Evolutionary conservation across 2,888 invertebrate species (phyloP), one percentile per base, ranked within the genome.

Genomic region (Anarsia innoxiella): DNA sequence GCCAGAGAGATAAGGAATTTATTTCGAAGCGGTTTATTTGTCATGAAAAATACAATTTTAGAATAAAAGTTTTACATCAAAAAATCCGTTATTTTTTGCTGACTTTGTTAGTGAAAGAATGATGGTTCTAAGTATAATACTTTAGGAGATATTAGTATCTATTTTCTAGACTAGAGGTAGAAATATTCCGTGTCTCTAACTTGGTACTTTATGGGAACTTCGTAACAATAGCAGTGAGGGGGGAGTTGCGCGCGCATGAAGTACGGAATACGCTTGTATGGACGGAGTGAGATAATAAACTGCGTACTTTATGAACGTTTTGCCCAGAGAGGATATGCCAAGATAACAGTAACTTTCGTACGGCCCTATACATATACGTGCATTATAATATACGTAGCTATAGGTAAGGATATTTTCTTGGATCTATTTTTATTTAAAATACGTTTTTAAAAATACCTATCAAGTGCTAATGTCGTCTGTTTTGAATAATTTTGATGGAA

Each of bases 321-420:
- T 70, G 80, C 80, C 84, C 83, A 82, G 82, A 82, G 84, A 85
- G 86, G 86, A 86, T 85, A 85, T 85, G 83, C 82, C 83, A 82
- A 86, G 85, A 85, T 86, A 86, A 86, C 85, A 85, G 86, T 85
- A 85, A 85, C 83, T 86, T 85, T 84, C 78, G 82, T 83, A 78
- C 77, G 69, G 67, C 72, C 72, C 77, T 74, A 64, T 61, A 19
- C n/a, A 25, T 56, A 57, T 59, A 37, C 30, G 34, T 40, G 34
- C 45, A 41, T 19, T 5, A 19, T 5, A 8, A 5, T 19, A 19
- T 19, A 19, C 8, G 19, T 19, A 5, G 19, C 8, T n/a, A n/a
- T n/a, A n/a, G n/a, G n/a, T n/a, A n/a, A n/a, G n/a, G n/a, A n/a
- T n/a, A n/a, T n/a, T n/a, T n/a, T n/a, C n/a, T n/a, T n/a, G n/a